phyloP scores from a whole-genome alignment of 2,888 invertebrate genomes.

The Lochmaea capreae region DNA sequence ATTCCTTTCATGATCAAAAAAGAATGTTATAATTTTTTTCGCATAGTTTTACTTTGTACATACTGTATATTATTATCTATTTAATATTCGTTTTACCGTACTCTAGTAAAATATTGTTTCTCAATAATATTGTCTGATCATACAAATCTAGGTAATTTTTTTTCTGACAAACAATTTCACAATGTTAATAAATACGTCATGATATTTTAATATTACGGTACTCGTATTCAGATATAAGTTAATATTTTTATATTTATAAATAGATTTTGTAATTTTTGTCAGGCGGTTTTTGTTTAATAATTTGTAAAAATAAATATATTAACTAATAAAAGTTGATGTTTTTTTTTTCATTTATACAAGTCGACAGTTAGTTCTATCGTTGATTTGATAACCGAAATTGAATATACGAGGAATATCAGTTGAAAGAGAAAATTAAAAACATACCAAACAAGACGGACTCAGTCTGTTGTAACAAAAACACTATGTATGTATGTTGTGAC shows the following conservation, averaged over 20 bases:
- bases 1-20: too few species aligned
- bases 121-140: neutral
- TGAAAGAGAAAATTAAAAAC: too few species aligned
- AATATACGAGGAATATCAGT: too few species aligned
- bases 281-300: neutral
- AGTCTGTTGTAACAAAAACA: too few species aligned
- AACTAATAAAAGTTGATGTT: neutral
- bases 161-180: neutral
- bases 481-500: too few species aligned
- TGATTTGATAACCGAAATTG: too few species aligned
- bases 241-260: neutral
- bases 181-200: neutral
- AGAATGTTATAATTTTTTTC: neutral
- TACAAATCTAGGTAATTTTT: neutral
- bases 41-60: neutral
- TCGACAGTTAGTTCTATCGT: too few species aligned
- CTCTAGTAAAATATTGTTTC: neutral
- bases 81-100: conserved; percentile 6
- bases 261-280: neutral
- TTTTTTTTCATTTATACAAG: too few species aligned
- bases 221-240: neutral
- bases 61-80: conserved; percentile 11
- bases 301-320: neutral
- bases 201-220: neutral
- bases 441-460: too few species aligned